Conservation (phyloP, 2,113 vertebrate species). For the Isichthys henryi region DNA sequence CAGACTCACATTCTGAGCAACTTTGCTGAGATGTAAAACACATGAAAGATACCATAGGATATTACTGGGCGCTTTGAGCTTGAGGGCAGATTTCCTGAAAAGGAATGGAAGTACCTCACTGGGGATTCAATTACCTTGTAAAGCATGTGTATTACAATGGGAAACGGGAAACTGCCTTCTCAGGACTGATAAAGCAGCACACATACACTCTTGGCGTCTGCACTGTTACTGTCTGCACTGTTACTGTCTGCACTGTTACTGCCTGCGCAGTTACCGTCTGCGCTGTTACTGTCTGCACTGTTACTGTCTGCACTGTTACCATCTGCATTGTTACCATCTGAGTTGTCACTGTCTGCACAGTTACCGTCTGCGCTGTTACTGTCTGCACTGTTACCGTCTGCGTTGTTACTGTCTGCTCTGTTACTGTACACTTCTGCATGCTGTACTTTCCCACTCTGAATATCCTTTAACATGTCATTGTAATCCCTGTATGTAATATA, state of each 20-base stretch:
- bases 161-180: not conserved
- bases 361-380: too few species aligned
- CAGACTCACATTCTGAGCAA: not conserved
- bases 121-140: not conserved
- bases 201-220: not conserved
- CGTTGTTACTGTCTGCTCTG: not conserved
- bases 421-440: not conserved
- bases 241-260: not conserved
- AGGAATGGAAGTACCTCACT: not conserved
- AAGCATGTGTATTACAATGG: not conserved
- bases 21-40: not conserved
- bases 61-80: not conserved
- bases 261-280: not conserved
- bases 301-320: not conserved
- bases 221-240: not conserved
- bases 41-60: not conserved
- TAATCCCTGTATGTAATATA: not conserved
- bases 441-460: not conserved
- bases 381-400: too few species aligned
- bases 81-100: not conserved
- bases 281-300: not conserved
- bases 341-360: too few species aligned
- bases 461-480: not conserved
- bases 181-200: not conserved
- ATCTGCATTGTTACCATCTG: too few species aligned